Conservation (phyloP, 1,140 invertebrate genomes). For the Lordiphosa mommai region DNA sequence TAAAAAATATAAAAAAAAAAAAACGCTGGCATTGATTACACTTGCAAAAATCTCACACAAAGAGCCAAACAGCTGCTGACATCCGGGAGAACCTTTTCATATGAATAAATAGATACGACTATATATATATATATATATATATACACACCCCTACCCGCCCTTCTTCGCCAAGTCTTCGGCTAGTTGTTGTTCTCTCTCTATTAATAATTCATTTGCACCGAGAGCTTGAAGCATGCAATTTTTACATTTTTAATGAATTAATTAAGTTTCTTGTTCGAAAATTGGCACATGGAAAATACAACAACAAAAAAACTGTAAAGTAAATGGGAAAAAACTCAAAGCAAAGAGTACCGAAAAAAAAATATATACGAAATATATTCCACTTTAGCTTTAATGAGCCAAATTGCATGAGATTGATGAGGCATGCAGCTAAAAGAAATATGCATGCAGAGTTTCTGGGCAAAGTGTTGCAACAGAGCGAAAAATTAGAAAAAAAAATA, state of each 20-base stretch:
- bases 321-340: neutral
- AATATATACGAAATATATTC: slow-evolving; percentile 26
- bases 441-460: slow-evolving; percentile 6
- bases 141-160: neutral
- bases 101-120: slow-evolving; percentile 34
- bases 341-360: neutral
- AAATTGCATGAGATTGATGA: slow-evolving; percentile 60
- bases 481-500: slow-evolving; percentile 33
- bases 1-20: slow-evolving; percentile 14
- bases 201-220: slow-evolving; percentile 71
- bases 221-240: slow-evolving; percentile 51
- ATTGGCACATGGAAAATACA: slow-evolving; percentile 28
- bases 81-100: slow-evolving; percentile 54
- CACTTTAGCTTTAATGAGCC: slow-evolving; percentile 36
- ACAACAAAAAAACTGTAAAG: neutral
- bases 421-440: slow-evolving; percentile 37
- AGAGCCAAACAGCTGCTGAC: slow-evolving; percentile 20
- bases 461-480: slow-evolving; percentile 38
- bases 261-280: slow-evolving; percentile 45
- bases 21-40: slow-evolving; percentile 46
- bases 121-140: neutral
- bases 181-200: slow-evolving; percentile 16
- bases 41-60: slow-evolving; percentile 52
- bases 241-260: slow-evolving; percentile 54
- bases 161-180: neutral